Conservation (phyloP, 2,888 invertebrate genomes). For the Sialis fuliginosa region DNA sequence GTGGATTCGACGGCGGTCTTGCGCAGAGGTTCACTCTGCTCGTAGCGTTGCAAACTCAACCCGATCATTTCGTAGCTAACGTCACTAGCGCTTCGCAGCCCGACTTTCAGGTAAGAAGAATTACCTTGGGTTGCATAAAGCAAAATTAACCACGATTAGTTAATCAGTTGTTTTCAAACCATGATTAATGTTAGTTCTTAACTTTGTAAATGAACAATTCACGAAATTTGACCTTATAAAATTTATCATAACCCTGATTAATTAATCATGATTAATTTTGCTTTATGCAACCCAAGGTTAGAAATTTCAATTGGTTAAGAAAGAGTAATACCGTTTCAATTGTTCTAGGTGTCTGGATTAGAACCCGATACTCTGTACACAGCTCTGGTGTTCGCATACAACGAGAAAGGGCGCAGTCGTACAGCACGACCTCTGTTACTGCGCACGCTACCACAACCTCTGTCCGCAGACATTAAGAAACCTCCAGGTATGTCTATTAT, state of each 20-base stretch:
- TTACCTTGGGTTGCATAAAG: too few relatives aligned
- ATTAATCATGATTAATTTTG: too few relatives aligned
- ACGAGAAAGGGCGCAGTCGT: conserved; percentile 43
- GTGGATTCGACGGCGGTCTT: conserved; percentile 35
- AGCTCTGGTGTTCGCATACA: conserved; percentile 41
- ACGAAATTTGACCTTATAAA: too few relatives aligned
- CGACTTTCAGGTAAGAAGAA: conserved; percentile 24
- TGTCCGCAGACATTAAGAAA: conserved; percentile 8
- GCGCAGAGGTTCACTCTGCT: conserved; percentile 27
- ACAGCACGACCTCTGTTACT: conserved; percentile 24
- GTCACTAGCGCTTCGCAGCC: conserved; percentile 23
- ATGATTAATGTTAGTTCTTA: too few relatives aligned
- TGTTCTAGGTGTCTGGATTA: conserved; percentile 19
- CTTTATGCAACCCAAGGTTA: too few relatives aligned
- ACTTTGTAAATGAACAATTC: too few relatives aligned
- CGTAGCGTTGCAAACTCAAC: conserved; percentile 15
- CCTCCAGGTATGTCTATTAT: too few relatives aligned
- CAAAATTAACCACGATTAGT: too few relatives aligned
- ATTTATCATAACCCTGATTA: too few relatives aligned
- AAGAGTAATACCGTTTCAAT: too few relatives aligned
- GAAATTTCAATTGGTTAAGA: too few relatives aligned
- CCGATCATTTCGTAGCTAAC: conserved; percentile 22
- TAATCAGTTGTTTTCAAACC: too few relatives aligned
- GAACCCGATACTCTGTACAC: conserved; percentile 30
- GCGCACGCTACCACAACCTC: conserved; percentile 27